Evolutionary conservation across 2,113 vertebrate species (phyloP).

Genomic region (Phoxinus phoxinus): DNA sequence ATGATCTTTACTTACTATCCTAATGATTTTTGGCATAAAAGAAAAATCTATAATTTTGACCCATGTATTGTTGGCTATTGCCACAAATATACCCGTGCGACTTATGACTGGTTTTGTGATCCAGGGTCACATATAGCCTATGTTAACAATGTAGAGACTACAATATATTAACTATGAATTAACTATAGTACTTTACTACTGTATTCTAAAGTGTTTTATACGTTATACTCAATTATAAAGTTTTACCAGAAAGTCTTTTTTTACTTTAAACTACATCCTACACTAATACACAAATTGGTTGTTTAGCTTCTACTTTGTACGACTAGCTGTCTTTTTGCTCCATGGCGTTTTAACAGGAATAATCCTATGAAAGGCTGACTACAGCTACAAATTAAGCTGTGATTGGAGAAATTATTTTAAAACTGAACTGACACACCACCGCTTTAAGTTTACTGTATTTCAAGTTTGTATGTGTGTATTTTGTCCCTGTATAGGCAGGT

Average conservation of each 20-base stretch:
- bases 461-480: slow-evolving; percentile 19
- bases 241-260: neutral
- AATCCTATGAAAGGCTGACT: neutral
- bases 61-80: no score
- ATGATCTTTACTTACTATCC: no score
- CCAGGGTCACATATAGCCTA: no score
- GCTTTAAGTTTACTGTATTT: neutral
- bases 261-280: neutral
- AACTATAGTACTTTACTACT: no score
- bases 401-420: neutral
- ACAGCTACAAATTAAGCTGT: neutral
- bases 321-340: neutral
- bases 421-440: neutral
- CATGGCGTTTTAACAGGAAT: neutral
- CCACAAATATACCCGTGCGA: no score
- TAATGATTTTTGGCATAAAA: no score
- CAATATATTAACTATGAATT: no score
- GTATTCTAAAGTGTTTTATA: no score
- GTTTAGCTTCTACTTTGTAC: neutral
- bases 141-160: no score
- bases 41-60: no score
- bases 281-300: neutral
- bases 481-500: neutral
- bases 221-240: no score
- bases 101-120: no score